Conservation (phyloP, 2,888 invertebrate species). For the Geophilus truncorum region DNA sequence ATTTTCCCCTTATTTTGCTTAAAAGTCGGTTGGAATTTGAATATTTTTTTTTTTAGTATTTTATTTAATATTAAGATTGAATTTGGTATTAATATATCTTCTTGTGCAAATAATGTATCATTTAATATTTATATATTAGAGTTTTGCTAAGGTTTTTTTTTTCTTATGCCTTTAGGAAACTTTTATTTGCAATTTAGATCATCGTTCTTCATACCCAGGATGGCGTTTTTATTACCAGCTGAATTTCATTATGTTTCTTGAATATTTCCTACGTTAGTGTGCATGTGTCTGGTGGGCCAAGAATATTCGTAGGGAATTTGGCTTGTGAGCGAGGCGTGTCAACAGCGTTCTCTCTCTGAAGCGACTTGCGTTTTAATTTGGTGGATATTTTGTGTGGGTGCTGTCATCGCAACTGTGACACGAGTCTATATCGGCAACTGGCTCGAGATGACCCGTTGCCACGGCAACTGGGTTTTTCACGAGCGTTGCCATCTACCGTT, state of each 20-base stretch:
- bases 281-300: background rate
- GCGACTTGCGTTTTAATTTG: background rate
- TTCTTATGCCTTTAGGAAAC: background rate
- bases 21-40: background rate
- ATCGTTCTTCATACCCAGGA: background rate
- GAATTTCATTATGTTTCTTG: slow-evolving; percentile 11
- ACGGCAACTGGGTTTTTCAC: background rate
- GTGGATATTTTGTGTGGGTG: background rate
- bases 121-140: background rate
- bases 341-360: background rate
- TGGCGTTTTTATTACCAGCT: slow-evolving; percentile 5
- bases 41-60: background rate
- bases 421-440: background rate
- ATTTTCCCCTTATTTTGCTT: background rate
- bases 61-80: background rate
- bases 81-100: background rate
- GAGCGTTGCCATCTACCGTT: background rate
- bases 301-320: background rate
- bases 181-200: slow-evolving; percentile 20
- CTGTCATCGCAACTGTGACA: background rate
- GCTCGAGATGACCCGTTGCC: background rate
- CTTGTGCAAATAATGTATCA: background rate
- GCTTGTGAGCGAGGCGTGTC: background rate
- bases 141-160: background rate
- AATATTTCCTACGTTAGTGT: background rate